Evolutionary conservation across 2,113 vertebrate genomes (phyloP), one percentile per base, ranked within the genome.

Genomic region (Epinephelus moara): DNA sequence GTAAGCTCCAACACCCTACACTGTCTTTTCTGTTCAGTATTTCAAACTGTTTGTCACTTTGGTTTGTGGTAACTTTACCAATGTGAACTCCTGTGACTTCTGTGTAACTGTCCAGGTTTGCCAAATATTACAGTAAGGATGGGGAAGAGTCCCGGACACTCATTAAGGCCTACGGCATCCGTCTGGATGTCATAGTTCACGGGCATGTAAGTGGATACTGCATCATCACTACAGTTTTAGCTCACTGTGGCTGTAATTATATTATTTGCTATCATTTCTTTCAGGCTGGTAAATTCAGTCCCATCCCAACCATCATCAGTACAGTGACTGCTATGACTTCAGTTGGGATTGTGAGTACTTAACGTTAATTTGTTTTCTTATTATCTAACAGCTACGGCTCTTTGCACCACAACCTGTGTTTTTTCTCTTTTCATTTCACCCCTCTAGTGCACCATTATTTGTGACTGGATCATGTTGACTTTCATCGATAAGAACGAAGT

Each of bases 381-480:
- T 45, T 5, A 42, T 15, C 19, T 6, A 5, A 27, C 9, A 59
- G 33, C 6, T 45, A 21, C 56, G 0, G 0, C 12, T 56, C 4
- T 59, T 62, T 68, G 6, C 17, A 25, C 21, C 33, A 70, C 30
- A n/a, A 57, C 42, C 18, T 37, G 33, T 7, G 9, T 9, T 67
- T 17, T 21, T 27, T 45, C 12, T 23, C 23, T 72, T 67, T 69
- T 75, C 0, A 13, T 76, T 57, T 75, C 12, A 15, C 68, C 23
- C 7, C n/a, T 70, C n/a, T 71, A 98, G 97, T 98, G 96, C 23
- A 97, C 97, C n/a, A 96, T 98, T 50, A 93, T 98, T 73, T 98
- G 97, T 13, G 97, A 98, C 91, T 98, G 97, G 97, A 97, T 98
- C 88, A 93, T 98, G 95, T 89, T 98, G 84, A 97, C 96, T 0